phyloP scores from a whole-genome alignment of 2,888 invertebrate genomes.

The Hyposoter didymator region DNA sequence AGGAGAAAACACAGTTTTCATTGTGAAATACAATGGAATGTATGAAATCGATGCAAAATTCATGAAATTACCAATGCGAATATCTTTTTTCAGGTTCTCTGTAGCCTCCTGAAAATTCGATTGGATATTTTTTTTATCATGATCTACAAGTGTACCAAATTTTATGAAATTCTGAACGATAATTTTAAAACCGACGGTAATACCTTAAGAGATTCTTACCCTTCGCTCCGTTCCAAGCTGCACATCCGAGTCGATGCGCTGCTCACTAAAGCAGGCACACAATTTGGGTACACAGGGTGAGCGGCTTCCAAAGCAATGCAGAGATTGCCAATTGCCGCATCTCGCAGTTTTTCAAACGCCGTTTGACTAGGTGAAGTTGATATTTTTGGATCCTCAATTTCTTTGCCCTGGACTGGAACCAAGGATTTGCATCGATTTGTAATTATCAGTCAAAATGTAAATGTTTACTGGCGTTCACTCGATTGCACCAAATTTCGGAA shows the following conservation, averaged over 20 bases:
- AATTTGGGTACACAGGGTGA: constrained; percentile 94
- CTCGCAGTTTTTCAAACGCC: constrained; percentile 96
- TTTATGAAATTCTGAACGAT: no score
- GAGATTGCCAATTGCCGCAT: constrained; percentile 97
- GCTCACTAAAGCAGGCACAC: constrained; percentile 97
- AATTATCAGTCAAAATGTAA: constrained; percentile 53
- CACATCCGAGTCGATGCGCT: constrained; percentile 98
- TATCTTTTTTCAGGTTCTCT: no score
- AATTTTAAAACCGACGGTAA: no score
- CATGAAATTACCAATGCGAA: no score
- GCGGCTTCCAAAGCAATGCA: constrained; percentile 97
- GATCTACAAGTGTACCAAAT: no score
- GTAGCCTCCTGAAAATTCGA: no score
- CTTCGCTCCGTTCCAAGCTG: constrained; percentile 95
- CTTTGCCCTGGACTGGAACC: constrained; percentile 87
- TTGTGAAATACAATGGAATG: no score
- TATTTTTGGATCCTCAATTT: constrained; percentile 86
- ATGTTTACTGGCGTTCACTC: not conserved
- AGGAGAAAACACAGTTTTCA: no score
- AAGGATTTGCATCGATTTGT: not conserved
- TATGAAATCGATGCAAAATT: no score
- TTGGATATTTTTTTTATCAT: no score
- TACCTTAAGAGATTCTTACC: constrained; percentile 85
- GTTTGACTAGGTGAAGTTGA: constrained; percentile 86
- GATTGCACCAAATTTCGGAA: no score